These are phyloP conservation scores for Cydia pomonella DNA, from an alignment of 1,140 invertebrate genomes.

Conservation along the genomic window DNA sequence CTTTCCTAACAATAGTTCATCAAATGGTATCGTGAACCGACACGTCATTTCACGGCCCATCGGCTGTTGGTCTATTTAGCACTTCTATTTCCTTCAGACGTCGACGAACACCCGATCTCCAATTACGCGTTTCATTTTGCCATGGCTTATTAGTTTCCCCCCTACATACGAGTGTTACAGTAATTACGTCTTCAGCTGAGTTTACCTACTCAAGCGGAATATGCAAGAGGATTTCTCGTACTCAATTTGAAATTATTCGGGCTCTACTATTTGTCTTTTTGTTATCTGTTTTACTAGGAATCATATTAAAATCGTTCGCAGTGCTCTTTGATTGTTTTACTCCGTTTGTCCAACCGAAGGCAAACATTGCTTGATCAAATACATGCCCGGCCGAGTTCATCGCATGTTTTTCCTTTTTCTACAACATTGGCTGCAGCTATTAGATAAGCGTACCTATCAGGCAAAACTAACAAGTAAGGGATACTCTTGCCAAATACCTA, in stretches of 20 bases:
- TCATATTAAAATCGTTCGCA: constrained; percentile 23
- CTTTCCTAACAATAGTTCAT: constrained; percentile 71
- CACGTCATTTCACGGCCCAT: constrained; percentile 73
- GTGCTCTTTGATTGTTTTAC: constrained; percentile 27
- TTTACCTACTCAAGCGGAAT: neutral
- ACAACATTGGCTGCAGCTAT: constrained; percentile 57
- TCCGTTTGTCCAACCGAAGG: constrained; percentile 17
- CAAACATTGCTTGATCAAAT: constrained; percentile 31
- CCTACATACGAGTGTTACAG: constrained; percentile 21
- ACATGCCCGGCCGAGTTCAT: constrained; percentile 12
- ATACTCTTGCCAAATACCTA: constrained; percentile 65
- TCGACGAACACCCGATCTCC: constrained; percentile 41
- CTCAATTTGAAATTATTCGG: neutral
- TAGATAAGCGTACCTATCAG: constrained; percentile 61
- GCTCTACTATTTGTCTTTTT: constrained; percentile 8
- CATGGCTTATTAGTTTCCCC: constrained; percentile 29
- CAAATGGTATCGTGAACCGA: constrained; percentile 59
- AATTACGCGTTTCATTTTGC: constrained; percentile 50
- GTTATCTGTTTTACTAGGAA: constrained; percentile 24
- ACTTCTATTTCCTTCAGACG: constrained; percentile 65
- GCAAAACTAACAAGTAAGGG: constrained; percentile 63
- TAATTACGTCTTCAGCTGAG: constrained; percentile 28
- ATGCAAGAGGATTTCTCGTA: neutral
- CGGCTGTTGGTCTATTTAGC: constrained; percentile 65
- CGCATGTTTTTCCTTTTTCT: constrained; percentile 37